phyloP scores from a whole-genome alignment of 1,140 invertebrate genomes.

The Drosophila aff. region DNA sequence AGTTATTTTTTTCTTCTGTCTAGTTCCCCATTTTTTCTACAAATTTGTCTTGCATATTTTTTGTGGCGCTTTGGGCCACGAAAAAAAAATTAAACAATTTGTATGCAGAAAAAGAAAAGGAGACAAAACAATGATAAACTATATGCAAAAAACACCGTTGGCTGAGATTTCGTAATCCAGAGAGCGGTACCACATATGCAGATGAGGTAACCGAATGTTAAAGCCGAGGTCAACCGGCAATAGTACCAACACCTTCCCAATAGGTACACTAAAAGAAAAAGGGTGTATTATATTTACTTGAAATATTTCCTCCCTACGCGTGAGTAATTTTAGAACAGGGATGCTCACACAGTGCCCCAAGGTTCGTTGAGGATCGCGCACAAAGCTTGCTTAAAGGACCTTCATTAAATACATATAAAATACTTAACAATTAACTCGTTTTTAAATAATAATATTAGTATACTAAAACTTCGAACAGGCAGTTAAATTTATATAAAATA shows the following conservation, averaged over 20 bases:
- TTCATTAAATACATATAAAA: not conserved
- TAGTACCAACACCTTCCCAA: conserved; percentile 37
- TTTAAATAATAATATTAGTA: too few relatives aligned
- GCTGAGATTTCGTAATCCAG: conserved; percentile 67
- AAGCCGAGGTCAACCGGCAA: conserved; percentile 72
- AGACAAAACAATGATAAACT: conserved; percentile 24
- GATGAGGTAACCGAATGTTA: conserved; percentile 66
- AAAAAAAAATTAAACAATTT: conserved; percentile 62
- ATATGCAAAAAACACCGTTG: conserved; percentile 29
- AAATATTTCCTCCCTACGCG: not conserved
- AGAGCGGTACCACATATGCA: conserved; percentile 48
- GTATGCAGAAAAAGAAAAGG: conserved; percentile 63
- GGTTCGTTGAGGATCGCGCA: not conserved
- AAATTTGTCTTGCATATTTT: conserved; percentile 31
- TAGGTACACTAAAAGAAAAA: not conserved
- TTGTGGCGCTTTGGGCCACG: conserved; percentile 33
- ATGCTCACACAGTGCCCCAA: not conserved
- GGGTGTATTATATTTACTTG: not conserved
- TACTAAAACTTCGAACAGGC: too few relatives aligned
- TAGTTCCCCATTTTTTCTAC: conserved; percentile 42
- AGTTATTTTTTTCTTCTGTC: conserved; percentile 44
- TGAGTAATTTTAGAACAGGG: not conserved
- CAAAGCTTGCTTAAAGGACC: not conserved
- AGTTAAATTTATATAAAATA: not conserved
- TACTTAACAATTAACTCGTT: too few relatives aligned